phyloP scores from a whole-genome alignment of 2,888 invertebrate genomes.

The Stenichneumon culpator region DNA sequence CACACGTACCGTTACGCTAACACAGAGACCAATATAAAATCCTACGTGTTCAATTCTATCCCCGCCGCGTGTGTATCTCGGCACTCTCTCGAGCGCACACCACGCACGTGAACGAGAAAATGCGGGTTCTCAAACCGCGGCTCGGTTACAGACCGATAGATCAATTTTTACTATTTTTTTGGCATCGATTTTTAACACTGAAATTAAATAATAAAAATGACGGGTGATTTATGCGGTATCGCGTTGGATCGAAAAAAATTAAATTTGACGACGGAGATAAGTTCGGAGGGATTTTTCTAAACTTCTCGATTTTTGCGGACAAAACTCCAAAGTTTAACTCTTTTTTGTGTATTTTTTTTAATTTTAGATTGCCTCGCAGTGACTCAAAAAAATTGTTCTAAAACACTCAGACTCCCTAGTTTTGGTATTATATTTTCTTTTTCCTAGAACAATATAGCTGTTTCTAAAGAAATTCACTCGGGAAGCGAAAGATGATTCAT shows the following conservation, averaged over 20 bases:
- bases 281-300: too few relatives aligned
- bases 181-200: not conserved
- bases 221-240: not conserved
- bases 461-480: too few relatives aligned
- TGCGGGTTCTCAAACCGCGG: constrained; percentile 77
- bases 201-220: not conserved
- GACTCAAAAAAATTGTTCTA: too few relatives aligned
- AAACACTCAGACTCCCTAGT: too few relatives aligned
- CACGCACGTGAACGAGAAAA: constrained; percentile 74
- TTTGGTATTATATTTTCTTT: too few relatives aligned
- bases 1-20: constrained; percentile 48
- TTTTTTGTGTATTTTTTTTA: too few relatives aligned
- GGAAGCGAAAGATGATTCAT: too few relatives aligned
- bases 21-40: constrained; percentile 35
- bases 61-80: constrained; percentile 19
- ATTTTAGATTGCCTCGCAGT: too few relatives aligned
- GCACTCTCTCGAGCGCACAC: constrained; percentile 41
- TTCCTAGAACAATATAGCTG: too few relatives aligned
- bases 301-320: too few relatives aligned
- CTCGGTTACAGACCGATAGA: not conserved
- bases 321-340: too few relatives aligned
- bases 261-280: too few relatives aligned
- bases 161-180: not conserved
- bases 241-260: not conserved
- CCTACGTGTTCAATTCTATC: constrained; percentile 47